phyloP scores from a whole-genome alignment of 1,140 invertebrate genomes.

The Anastatus disparis region DNA sequence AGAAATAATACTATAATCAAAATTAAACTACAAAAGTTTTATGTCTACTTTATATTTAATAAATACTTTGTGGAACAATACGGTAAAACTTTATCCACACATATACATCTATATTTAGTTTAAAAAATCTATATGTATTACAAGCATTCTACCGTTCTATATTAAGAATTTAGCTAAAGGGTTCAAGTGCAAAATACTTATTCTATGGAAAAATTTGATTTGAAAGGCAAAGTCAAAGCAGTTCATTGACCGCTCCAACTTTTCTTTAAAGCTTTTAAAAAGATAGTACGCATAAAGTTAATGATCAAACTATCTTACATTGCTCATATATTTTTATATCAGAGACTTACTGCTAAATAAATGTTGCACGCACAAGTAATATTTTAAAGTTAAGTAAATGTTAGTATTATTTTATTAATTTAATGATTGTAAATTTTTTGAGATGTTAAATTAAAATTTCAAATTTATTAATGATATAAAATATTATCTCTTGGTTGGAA shows the following conservation, averaged over 20 bases:
- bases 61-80: neutral
- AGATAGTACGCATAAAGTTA: neutral
- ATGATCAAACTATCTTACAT: conserved; percentile 5
- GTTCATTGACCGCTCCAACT: neutral
- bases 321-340: too few relatives aligned
- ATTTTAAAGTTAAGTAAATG: too few relatives aligned
- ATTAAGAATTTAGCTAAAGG: conserved; percentile 21
- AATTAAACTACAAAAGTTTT: neutral
- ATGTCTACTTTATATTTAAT: conserved; percentile 8
- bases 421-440: too few relatives aligned
- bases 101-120: neutral
- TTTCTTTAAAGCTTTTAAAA: neutral
- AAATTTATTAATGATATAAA: too few relatives aligned
- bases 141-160: conserved; percentile 1
- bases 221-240: neutral
- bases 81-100: too few relatives aligned
- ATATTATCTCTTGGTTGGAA: too few relatives aligned
- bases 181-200: conserved; percentile 29
- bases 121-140: neutral
- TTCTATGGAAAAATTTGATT: conserved; percentile 23
- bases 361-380: neutral
- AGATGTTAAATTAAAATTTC: too few relatives aligned
- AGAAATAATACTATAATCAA: neutral
- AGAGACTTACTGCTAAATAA: neutral
- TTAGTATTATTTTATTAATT: too few relatives aligned